These are phyloP conservation scores for Lepeophtheirus salmonis DNA, from an alignment of 1,140 invertebrate genomes.

Conservation along the genomic window DNA sequence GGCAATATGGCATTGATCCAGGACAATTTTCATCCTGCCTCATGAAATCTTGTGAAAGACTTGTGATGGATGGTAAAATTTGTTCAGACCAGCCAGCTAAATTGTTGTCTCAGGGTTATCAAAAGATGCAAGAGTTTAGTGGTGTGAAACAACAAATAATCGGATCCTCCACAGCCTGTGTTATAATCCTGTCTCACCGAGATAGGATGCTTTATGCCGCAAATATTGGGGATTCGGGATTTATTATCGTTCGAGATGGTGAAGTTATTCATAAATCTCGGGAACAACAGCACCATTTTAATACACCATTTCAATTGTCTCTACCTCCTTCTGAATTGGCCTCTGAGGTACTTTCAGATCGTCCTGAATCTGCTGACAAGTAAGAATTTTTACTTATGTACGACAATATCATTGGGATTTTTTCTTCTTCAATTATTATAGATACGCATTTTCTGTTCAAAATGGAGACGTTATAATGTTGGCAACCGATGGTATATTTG, in stretches of 20 bases:
- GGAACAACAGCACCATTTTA: slow-evolving; percentile 96
- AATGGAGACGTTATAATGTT: slow-evolving; percentile 73
- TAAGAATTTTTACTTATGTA: slow-evolving; percentile 30
- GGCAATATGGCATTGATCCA: slow-evolving; percentile 90
- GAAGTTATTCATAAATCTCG: slow-evolving; percentile 42
- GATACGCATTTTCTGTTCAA: slow-evolving; percentile 58
- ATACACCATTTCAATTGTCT: slow-evolving; percentile 90
- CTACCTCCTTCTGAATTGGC: slow-evolving; percentile 43
- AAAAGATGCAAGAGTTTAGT: slow-evolving; percentile 54
- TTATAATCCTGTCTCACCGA: slow-evolving; percentile 72
- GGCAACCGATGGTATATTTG: slow-evolving; percentile 92
- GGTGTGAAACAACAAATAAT: slow-evolving; percentile 47
- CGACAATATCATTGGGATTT: no score
- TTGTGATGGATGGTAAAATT: slow-evolving; percentile 64
- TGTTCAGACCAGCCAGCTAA: slow-evolving; percentile 61
- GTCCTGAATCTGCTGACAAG: slow-evolving; percentile 68
- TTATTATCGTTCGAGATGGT: slow-evolving; percentile 62
- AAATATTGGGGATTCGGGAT: slow-evolving; percentile 96
- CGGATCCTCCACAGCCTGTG: slow-evolving; percentile 89
- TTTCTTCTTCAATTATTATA: no score
- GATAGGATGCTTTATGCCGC: slow-evolving; percentile 76
- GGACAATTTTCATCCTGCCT: slow-evolving; percentile 79
- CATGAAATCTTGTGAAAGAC: slow-evolving; percentile 79
- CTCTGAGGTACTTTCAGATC: slow-evolving; percentile 8
- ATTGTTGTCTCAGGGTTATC: slow-evolving; percentile 68